Evolutionary conservation across 2,113 vertebrate genomes (phyloP), one percentile per base, ranked within the genome.

Genomic region (Bos indicus): DNA sequence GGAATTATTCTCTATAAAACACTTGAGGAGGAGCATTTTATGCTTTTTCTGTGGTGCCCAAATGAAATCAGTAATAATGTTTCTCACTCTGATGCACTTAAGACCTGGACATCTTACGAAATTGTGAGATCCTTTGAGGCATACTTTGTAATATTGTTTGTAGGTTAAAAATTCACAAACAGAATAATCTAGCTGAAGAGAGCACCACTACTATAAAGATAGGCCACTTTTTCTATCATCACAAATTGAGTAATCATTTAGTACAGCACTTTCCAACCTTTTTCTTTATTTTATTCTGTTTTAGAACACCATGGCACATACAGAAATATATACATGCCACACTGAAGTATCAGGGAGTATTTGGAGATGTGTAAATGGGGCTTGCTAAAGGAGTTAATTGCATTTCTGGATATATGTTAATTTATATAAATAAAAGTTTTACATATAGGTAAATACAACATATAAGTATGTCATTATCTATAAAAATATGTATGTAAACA

Each of bases 1-100:
- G 12, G 7, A 82, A n/a, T 54, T 71, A 8, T 85, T 57, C 88
- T 52, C 2, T 33, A 23, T 59, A 54, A 85, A 83, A 28, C 7
- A 57, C 30, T 83, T 52, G 36, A 90, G 51, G 19, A 64, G n/a
- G 7, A 54, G 16, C 40, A 74, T 26, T 51, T 57, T 88, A n/a
- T 94, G 36, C 1, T 78, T 94, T 93, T 86, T 33, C 19, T 46
- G 1, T 43, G 30, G n/a, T 92, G 10, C 28, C 28, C 48, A 92
- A 78, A 84, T 83, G 23, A 90, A 88, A 92, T 87, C 40, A 89
- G 21, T 83, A 97, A 81, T 91, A 78, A 82, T 94, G 51, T 77
- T 89, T 74, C 57, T 57, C 77, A 94, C 19, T 3, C n/a, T 54
- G n/a, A 89, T 82, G 3, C 26, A 71, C 62, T 67, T 40, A 67